Evolutionary conservation across 2,113 vertebrate genomes (phyloP).

Genomic region (Pluvialis apricaria): DNA sequence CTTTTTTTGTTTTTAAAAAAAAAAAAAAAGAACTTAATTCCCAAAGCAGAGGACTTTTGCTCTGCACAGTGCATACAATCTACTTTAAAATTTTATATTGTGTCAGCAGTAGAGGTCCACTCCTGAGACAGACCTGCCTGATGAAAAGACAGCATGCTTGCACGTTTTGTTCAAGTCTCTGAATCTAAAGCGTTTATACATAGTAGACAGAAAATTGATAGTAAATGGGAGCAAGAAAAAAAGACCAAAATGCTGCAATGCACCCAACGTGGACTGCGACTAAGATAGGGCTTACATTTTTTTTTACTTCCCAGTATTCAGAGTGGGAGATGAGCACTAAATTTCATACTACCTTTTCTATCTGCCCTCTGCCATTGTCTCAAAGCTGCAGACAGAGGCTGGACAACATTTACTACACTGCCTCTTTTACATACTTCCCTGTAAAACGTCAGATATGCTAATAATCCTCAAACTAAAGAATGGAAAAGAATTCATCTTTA

Average conservation of each 20-base stretch:
- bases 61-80: background rate
- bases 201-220: background rate
- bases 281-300: background rate
- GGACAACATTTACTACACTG: background rate
- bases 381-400: background rate
- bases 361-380: background rate
- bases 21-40: background rate
- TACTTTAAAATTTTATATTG: background rate
- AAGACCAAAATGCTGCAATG: background rate
- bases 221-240: background rate
- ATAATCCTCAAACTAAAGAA: background rate
- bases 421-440: background rate
- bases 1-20: background rate
- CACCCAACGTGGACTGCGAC: background rate
- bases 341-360: background rate
- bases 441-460: background rate
- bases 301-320: background rate
- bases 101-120: background rate
- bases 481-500: background rate
- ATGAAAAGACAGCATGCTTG: background rate
- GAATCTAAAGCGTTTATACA: background rate
- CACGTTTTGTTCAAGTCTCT: background rate
- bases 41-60: background rate
- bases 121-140: background rate
- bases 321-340: background rate